Evolutionary conservation across 2,888 invertebrate genomes (phyloP).

Genomic region (Pharmacophagus antenor): DNA sequence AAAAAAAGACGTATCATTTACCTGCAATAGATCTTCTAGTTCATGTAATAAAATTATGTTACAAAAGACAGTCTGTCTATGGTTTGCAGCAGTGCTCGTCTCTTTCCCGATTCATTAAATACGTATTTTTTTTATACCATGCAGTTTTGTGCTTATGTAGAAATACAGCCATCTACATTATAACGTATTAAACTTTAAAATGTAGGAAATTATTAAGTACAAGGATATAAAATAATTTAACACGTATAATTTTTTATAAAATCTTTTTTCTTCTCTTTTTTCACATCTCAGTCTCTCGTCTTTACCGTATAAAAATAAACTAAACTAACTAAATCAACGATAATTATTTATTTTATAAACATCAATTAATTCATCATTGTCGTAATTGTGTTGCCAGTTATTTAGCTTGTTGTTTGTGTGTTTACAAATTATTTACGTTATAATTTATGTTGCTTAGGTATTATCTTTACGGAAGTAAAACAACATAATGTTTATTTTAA

Average conservation of each 20-base stretch:
- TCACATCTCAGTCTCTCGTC: background rate
- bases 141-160: too few species aligned
- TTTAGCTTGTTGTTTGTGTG: background rate
- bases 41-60: too few species aligned
- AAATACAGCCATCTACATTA: too few species aligned
- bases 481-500: background rate
- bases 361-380: conserved; percentile 20
- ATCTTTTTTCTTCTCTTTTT: too few species aligned
- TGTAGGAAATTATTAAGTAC: background rate
- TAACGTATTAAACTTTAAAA: background rate
- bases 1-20: too few species aligned
- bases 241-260: background rate
- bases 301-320: background rate
- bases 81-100: too few species aligned
- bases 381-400: conserved; percentile 3
- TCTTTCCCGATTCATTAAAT: too few species aligned
- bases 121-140: too few species aligned
- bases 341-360: conserved; percentile 1
- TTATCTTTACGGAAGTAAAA: background rate
- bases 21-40: too few species aligned
- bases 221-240: background rate
- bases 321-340: background rate
- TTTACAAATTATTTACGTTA: background rate
- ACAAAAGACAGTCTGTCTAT: too few species aligned
- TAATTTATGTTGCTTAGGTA: conserved; percentile 2